Percentiles rank a stretch among this genome's conserved stretches.
These are phyloP conservation scores for Apostichopus californicus DNA, from an alignment of 35 echinoderm and acorn worm genomes.

Conservation along the genomic window DNA sequence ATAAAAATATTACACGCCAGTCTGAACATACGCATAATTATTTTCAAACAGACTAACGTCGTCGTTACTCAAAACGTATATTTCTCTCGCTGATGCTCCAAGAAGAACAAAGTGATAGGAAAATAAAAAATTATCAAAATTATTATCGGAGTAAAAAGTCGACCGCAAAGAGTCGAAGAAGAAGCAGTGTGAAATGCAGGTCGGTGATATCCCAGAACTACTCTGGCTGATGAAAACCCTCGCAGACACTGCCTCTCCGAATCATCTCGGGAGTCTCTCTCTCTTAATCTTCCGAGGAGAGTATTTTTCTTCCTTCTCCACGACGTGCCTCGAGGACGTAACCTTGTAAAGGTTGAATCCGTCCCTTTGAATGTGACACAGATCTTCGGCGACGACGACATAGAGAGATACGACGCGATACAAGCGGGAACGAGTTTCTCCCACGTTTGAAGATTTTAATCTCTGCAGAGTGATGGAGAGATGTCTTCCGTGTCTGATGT, in stretches of 20 bases:
- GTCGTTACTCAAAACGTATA: too few species aligned
- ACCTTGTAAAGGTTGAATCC: conserved; percentile 28
- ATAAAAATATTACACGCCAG: too few species aligned
- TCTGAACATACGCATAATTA: too few species aligned
- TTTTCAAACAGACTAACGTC: too few species aligned
- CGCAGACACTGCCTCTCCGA: not conserved
- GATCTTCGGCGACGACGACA: not conserved
- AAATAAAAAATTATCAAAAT: too few species aligned
- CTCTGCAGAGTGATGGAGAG: not conserved
- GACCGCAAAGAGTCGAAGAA: too few species aligned
- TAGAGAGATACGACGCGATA: not conserved
- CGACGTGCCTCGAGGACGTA: conserved; percentile 15
- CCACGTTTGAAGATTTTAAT: not conserved
- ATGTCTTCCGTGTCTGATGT: not conserved
- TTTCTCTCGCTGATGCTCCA: too few species aligned
- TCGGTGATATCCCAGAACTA: not conserved
- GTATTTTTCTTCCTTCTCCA: not conserved
- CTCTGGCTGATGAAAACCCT: not conserved
- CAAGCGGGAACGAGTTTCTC: not conserved
- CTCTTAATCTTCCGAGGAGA: not conserved
- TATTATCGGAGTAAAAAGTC: too few species aligned
- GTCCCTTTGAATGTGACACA: not conserved
- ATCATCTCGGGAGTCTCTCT: not conserved
- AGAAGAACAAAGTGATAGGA: too few species aligned
- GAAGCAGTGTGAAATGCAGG: not conserved